phyloP scores from a whole-genome alignment of 2,797 vertebrate genomes.

The Potorous gilbertii region DNA sequence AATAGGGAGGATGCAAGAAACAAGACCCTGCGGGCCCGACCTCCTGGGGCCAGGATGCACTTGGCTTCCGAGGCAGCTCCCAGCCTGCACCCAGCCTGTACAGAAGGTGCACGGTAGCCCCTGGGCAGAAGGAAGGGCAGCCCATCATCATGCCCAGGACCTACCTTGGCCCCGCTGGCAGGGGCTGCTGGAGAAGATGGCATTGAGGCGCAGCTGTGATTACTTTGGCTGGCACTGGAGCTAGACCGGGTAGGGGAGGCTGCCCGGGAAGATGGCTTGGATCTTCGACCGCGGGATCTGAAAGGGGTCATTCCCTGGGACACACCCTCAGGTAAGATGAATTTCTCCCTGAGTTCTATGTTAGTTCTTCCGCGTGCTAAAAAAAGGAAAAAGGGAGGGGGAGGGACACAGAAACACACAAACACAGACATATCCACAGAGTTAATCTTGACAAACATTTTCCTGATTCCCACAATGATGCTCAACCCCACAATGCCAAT shows the following conservation, averaged over 20 bases:
- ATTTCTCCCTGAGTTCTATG: conserved; percentile 97
- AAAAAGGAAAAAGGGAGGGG: conserved; percentile 32
- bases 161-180: conserved; percentile 93
- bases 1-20: neutral
- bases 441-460: conserved; percentile 43
- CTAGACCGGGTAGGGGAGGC: conserved; percentile 97
- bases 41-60: neutral
- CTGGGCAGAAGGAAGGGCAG: neutral
- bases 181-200: conserved; percentile 95
- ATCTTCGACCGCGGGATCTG: conserved; percentile 94
- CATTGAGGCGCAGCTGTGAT: conserved; percentile 94
- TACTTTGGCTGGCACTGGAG: conserved; percentile 97
- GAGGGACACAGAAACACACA: conserved; percentile 3
- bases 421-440: neutral
- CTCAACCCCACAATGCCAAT: conserved; percentile 58
- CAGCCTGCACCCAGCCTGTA: conserved; percentile 31
- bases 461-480: conserved; percentile 27
- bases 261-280: conserved; percentile 95
- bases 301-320: conserved; percentile 96
- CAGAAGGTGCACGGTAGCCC: neutral
- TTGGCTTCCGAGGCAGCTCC: conserved; percentile 67
- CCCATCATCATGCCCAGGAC: conserved; percentile 7
- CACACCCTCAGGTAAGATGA: conserved; percentile 96
- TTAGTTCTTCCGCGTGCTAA: conserved; percentile 97
- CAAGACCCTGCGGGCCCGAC: neutral